phyloP scores from a whole-genome alignment of 1,140 invertebrate genomes.

The Drosophila parabipectinata region DNA sequence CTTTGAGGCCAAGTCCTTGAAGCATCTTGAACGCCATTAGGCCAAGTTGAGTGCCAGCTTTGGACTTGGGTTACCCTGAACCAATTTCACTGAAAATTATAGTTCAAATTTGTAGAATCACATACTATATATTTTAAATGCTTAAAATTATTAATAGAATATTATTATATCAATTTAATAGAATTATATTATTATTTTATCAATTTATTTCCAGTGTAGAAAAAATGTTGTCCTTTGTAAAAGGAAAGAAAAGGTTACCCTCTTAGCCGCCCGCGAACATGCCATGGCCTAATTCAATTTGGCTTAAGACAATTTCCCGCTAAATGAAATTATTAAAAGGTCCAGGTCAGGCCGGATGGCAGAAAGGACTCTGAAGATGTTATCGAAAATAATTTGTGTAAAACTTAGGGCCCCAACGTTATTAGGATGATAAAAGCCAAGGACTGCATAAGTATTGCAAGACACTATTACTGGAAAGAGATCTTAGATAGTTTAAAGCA shows the following conservation, averaged over 20 bases:
- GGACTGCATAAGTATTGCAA: neutral
- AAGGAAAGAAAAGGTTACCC: conserved; percentile 3
- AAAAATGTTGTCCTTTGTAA: conserved; percentile 2
- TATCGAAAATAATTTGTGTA: conserved; percentile 72
- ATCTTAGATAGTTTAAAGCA: conserved; percentile 5
- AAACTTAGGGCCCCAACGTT: conserved; percentile 26
- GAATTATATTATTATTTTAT: neutral
- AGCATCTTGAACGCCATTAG: conserved; percentile 52
- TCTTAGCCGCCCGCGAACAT: conserved; percentile 1
- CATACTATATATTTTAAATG: no score
- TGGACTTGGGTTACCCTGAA: conserved; percentile 9
- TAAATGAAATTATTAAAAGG: conserved; percentile 77
- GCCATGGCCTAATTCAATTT: conserved; percentile 68
- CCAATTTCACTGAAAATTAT: neutral
- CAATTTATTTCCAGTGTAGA: conserved; percentile 8
- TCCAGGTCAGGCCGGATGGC: neutral
- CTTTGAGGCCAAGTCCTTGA: conserved; percentile 54
- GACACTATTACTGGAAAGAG: neutral
- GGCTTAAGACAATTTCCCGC: conserved; percentile 62
- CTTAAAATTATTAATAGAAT: neutral
- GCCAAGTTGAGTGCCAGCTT: conserved; percentile 27
- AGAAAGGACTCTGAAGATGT: conserved; percentile 40
- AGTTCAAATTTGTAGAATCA: neutral
- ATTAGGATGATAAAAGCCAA: conserved; percentile 5
- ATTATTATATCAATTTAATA: neutral